Evolutionary conservation across 2,888 invertebrate genomes (phyloP).

Genomic region (Galeruca laticollis): DNA sequence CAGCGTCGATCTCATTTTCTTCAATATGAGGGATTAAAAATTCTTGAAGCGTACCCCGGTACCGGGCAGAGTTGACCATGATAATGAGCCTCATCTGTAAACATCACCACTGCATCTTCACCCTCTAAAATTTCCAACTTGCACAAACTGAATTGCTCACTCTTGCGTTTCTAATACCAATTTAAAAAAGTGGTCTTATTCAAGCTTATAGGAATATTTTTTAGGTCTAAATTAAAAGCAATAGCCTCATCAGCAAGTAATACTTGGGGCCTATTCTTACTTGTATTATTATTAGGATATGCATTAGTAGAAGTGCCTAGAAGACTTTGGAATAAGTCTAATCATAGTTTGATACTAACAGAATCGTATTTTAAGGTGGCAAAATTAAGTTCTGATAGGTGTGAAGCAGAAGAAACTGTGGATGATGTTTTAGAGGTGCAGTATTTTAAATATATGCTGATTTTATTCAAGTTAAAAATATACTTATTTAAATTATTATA

Average conservation of each 20-base stretch:
- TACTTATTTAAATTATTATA: slow-evolving; percentile 64
- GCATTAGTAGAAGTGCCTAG: slow-evolving; percentile 96
- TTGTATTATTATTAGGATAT: slow-evolving; percentile 93
- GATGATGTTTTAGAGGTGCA: slow-evolving; percentile 93
- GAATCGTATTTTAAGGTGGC: slow-evolving; percentile 91
- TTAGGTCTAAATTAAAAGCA: slow-evolving; percentile 89
- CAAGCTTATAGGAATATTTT: no score
- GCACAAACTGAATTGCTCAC: no score
- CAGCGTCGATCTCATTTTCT: no score
- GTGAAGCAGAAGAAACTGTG: slow-evolving; percentile 96
- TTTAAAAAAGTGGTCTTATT: no score
- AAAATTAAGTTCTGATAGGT: slow-evolving; percentile 93
- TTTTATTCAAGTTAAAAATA: slow-evolving; percentile 48
- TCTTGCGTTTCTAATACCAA: no score
- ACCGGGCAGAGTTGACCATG: no score
- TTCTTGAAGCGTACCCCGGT: no score
- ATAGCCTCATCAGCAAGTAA: slow-evolving; percentile 99
- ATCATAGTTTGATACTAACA: slow-evolving; percentile 59
- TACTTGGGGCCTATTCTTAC: slow-evolving; percentile 97
- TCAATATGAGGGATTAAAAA: no score
- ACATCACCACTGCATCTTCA: no score
- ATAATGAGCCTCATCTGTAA: no score
- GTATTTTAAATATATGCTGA: neutral
- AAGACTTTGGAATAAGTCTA: slow-evolving; percentile 90
- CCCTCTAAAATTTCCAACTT: no score